Evolutionary conservation across 2,888 invertebrate species (phyloP), one percentile per base, ranked within the genome.

Genomic region (Ophion slaviceki): DNA sequence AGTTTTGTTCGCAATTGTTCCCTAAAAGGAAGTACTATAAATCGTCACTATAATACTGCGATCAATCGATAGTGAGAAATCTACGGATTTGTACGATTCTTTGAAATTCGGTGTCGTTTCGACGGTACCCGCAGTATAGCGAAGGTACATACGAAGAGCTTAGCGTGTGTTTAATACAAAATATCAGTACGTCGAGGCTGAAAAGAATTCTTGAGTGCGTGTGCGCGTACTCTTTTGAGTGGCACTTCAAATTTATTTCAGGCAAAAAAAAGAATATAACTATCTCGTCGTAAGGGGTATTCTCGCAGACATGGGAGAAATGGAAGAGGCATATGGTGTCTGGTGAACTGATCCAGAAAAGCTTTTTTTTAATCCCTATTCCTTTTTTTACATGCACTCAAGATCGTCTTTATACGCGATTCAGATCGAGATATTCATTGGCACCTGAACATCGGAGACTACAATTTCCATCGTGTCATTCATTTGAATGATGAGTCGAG

Each of bases 201-300:
- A 59, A 81, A 74, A 62, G 36, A 71, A 61, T 45, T 53, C 45
- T 82, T 67, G 75, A 84, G 83, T 81, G 80, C 84, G 74, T 78
- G 84, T 84, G 82, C 83, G 80, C 84, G 82, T 85, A 84, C 78
- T 87, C 87, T 20, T 57, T 82, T 70, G 81, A 88, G 88, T 87
- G 83, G 80, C 88, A 88, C 89, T 88, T 84, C 67, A 85, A 86
- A 88, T 87, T 89, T 88, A 89, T 88, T 89, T 87, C 87, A 64
- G 87, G 86, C 82, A 87, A 87, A 81, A 75, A 75, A 81, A 87
- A 86, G 67, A 87, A 86, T 4, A 4, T 32, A 86, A 82, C 82
- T 85, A 86, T 87, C 88, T 86, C 67, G n/a, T 47, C 47, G 70
- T 80, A 78, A 83, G 68, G 76, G 81, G 67, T 57, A 68, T 75